Percentiles rank a stretch among this genome's conserved stretches.
These are phyloP conservation scores for Manacus vitellinus DNA, from an alignment of 2,113 vertebrate genomes.

Conservation along the genomic window DNA sequence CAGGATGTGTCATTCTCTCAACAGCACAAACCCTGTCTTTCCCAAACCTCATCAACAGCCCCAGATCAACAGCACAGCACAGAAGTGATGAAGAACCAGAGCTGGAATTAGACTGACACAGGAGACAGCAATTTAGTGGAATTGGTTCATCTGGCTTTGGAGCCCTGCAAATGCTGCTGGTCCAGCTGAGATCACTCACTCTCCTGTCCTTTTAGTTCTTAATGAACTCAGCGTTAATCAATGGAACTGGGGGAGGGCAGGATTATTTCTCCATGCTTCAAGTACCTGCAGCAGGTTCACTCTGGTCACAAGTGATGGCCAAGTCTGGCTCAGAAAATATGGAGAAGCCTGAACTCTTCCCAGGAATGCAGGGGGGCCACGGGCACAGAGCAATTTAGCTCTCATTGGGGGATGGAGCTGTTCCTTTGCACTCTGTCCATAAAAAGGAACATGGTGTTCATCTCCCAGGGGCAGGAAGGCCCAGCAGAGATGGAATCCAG, in stretches of 20 bases:
- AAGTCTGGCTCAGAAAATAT: not conserved
- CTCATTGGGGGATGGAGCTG: not conserved
- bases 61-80: rapidly evolving
- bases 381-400: not conserved
- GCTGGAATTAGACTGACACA: not conserved
- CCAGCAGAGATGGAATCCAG: not conserved
- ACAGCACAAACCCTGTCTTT: not conserved
- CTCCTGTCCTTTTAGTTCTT: not conserved
- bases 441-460: not conserved
- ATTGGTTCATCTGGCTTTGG: not conserved
- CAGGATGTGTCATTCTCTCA: not conserved
- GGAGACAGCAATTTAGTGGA: not conserved
- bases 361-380: not conserved
- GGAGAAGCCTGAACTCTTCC: not conserved
- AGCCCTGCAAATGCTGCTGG: not conserved
- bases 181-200: not conserved
- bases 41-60: not conserved
- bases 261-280: not conserved
- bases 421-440: not conserved
- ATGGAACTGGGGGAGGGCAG: not conserved
- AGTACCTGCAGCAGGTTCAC: rapidly evolving
- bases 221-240: not conserved
- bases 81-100: not conserved
- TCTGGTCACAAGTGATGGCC: not conserved
- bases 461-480: not conserved